Conservation (phyloP, 2,797 vertebrate species). For the Enteromius mattozi region DNA sequence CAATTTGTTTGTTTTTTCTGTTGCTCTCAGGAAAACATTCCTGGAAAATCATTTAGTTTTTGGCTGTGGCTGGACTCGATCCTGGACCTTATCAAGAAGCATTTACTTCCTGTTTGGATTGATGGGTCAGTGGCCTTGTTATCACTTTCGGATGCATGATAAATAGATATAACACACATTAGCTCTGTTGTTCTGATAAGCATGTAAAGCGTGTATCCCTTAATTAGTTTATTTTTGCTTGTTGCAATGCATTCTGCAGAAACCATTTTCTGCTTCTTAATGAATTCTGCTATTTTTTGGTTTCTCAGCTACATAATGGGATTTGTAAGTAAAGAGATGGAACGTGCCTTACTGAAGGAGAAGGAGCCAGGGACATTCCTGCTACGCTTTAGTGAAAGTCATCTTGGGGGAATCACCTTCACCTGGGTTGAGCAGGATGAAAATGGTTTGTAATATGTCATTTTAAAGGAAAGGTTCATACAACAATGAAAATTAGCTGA, state of each 20-base stretch:
- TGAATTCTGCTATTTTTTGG: not conserved
- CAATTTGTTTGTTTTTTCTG: not conserved
- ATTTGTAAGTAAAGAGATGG: conserved; percentile 96
- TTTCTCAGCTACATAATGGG: conserved; percentile 90
- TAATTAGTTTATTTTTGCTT: not conserved
- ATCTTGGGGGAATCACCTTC: conserved; percentile 96
- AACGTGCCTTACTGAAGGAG: conserved; percentile 89
- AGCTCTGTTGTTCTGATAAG: not conserved
- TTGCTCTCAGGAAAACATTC: conserved; percentile 86
- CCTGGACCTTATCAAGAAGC: conserved; percentile 95
- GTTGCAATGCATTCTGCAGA: not conserved
- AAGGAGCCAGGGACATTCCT: conserved; percentile 92
- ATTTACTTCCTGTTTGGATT: conserved; percentile 95
- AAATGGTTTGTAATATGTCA: conserved; percentile 78
- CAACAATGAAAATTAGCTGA: not conserved
- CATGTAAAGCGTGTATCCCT: not conserved
- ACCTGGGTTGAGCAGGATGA: conserved; percentile 94
- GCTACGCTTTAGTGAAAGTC: conserved; percentile 95
- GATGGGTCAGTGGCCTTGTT: conserved; percentile 83
- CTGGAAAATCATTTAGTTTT: conserved; percentile 93
- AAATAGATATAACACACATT: not conserved
- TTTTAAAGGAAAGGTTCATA: not conserved
- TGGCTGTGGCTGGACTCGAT: conserved; percentile 98
- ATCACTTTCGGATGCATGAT: not conserved
- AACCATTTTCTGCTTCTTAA: not conserved